Evolutionary conservation across 2,888 invertebrate species (phyloP), one percentile per base, ranked within the genome.

Genomic region (Drosophila atripex): DNA sequence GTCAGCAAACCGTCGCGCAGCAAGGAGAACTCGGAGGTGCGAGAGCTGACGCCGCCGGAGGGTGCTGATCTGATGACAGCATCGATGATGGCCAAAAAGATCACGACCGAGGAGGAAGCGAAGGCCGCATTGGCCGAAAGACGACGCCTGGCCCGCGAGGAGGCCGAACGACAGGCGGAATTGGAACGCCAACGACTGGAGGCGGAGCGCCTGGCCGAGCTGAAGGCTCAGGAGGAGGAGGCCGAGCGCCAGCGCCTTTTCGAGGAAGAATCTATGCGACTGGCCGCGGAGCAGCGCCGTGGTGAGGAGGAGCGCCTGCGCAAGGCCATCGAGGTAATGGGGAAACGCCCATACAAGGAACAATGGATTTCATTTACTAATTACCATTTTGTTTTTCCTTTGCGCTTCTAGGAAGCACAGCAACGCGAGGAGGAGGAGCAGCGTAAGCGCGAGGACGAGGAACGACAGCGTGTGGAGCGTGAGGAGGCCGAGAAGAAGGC

Each of bases 51-150:
- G 21, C 84, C 89, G 11, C 82, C 88, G 6, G 69, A 64, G 16
- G 69, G 69, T 30, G 88, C 80, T 43, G 91, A 91, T 75, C 64
- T 88, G 63, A 91, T 91, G 90, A 90, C 93, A 77, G 94, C 95
- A 49, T 95, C 95, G 35, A 94, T 95, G 93, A 94, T 94, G 68
- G 93, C 93, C 11, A 95, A 94, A 90, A 93, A 95, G 77, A 97
- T 97, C 77, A 96, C 95, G 9, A 97, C 97, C 2, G 97, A 97
- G 92, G 97, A 97, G 91, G 95, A 98, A 90, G 98, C 98, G 8
- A 98, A 98, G 92, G 97, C 97, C 16, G 98, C 97, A 59, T 92
- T 98, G 60, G 98, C 98, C 0, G 98, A 98, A 92, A 93, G 97
- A 71, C 93, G 98, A 76, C 93, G 97, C 64, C 93, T 97, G 68